phyloP scores from a whole-genome alignment of 2,888 invertebrate genomes.

The Dione juno region DNA sequence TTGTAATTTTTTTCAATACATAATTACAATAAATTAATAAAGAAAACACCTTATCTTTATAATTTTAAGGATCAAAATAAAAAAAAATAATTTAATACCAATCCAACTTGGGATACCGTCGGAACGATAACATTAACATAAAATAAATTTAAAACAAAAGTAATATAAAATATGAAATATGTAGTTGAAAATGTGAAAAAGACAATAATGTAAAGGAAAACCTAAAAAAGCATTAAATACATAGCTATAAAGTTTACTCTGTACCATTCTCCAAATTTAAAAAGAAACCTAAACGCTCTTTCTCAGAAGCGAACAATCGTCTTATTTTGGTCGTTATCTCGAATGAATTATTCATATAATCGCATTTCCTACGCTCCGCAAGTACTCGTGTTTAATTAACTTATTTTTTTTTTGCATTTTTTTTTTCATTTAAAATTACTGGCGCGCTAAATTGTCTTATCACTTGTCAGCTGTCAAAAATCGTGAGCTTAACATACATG shows the following conservation, averaged over 20 bases:
- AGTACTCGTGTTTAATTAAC: conserved; percentile 61
- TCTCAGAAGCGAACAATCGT: conserved; percentile 74
- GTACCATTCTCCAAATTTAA: conserved; percentile 34
- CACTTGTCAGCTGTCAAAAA: conserved; percentile 32
- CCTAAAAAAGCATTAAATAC: conserved; percentile 24
- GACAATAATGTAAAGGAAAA: not conserved
- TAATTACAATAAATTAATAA: not conserved
- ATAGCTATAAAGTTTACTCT: conserved; percentile 22
- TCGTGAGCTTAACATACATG: conserved; percentile 8
- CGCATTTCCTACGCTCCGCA: conserved; percentile 66
- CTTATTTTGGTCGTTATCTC: conserved; percentile 73
- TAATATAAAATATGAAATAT: not conserved
- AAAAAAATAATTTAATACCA: not conserved
- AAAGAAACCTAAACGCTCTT: conserved; percentile 60
- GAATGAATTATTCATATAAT: conserved; percentile 77
- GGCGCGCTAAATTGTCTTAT: conserved; percentile 34
- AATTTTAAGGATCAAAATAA: not conserved
- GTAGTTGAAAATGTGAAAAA: not conserved
- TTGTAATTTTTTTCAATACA: conserved; percentile 3
- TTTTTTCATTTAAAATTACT: conserved; percentile 30
- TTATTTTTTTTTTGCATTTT: conserved; percentile 23
- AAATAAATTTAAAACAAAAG: not conserved
- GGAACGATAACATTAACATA: not conserved
- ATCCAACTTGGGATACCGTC: not conserved
- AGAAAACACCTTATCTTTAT: not conserved